These are phyloP conservation scores for Sebastes steindachneri DNA, from an alignment of 2,797 vertebrate species.

Conservation along the genomic window DNA sequence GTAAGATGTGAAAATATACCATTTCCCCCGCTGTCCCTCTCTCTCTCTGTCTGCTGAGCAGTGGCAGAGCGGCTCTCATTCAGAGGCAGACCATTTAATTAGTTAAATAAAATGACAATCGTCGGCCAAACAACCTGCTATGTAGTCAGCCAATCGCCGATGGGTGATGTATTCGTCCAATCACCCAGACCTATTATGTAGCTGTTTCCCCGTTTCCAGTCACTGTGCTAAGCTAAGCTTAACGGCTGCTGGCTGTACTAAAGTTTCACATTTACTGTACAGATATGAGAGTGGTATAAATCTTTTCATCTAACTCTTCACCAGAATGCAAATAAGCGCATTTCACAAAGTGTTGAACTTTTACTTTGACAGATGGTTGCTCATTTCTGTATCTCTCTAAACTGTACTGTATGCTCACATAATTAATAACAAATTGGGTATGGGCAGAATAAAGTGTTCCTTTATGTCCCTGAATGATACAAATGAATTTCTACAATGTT, in stretches of 20 bases:
- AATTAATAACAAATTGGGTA: not conserved
- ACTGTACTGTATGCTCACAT: not conserved
- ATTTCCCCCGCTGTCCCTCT: no score
- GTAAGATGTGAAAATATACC: no score
- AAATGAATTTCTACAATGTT: conserved; percentile 15
- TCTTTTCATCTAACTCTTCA: not conserved
- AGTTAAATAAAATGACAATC: no score
- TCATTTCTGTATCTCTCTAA: not conserved
- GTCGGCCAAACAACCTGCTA: rapidly evolving
- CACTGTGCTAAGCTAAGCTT: not conserved
- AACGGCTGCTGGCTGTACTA: not conserved
- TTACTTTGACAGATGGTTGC: not conserved
- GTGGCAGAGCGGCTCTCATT: no score
- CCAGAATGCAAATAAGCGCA: not conserved
- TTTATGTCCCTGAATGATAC: not conserved
- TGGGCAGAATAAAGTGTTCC: not conserved
- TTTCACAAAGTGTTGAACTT: not conserved
- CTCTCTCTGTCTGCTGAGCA: no score
- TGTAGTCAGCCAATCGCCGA: no score
- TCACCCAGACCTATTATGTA: no score
- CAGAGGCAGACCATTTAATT: no score
- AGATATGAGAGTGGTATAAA: not conserved
- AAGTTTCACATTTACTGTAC: not conserved
- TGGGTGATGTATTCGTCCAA: no score
- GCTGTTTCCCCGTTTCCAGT: not conserved